Conservation (phyloP, 1,140 invertebrate species). For the Drosophila seguyi region DNA sequence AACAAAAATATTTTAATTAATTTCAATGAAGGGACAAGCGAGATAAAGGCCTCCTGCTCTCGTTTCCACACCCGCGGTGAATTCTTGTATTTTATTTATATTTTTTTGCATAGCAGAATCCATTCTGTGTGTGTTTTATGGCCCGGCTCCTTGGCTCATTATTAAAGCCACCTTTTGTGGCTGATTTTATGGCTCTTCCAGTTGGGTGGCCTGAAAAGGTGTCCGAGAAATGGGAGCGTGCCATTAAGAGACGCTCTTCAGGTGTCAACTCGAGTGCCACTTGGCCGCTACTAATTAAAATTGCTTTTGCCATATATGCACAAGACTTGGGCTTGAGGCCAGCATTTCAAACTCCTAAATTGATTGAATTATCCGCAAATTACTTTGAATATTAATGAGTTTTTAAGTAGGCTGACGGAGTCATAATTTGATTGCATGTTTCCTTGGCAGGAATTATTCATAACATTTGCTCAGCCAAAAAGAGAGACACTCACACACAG, state of each 20-base stretch:
- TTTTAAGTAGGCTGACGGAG: conserved; percentile 24
- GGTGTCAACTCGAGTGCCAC: conserved; percentile 36
- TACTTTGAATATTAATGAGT: conserved; percentile 34
- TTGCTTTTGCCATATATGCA: conserved; percentile 20
- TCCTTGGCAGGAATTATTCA: conserved; percentile 36
- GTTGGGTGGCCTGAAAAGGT: conserved; percentile 37
- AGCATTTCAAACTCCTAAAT: conserved; percentile 11
- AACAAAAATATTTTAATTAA: conserved; percentile 75
- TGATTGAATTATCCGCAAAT: conserved; percentile 43
- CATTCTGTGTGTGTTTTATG: conserved; percentile 43
- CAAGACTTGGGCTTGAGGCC: conserved; percentile 2
- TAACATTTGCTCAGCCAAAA: conserved; percentile 24
- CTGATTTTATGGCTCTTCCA: conserved; percentile 68
- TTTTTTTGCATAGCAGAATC: conserved; percentile 29
- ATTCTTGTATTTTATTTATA: conserved; percentile 1
- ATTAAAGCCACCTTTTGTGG: conserved; percentile 71
- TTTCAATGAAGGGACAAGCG: conserved; percentile 57
- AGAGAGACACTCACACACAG: background rate
- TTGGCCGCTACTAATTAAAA: conserved; percentile 44
- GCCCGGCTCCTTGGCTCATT: conserved; percentile 49
- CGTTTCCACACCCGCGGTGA: background rate
- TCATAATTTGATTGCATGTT: conserved; percentile 43
- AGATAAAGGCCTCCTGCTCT: conserved; percentile 9
- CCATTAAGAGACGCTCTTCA: conserved; percentile 29
- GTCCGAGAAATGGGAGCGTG: conserved; percentile 39